Conservation (phyloP, 2,113 vertebrate species). For the Pipa parva region DNA sequence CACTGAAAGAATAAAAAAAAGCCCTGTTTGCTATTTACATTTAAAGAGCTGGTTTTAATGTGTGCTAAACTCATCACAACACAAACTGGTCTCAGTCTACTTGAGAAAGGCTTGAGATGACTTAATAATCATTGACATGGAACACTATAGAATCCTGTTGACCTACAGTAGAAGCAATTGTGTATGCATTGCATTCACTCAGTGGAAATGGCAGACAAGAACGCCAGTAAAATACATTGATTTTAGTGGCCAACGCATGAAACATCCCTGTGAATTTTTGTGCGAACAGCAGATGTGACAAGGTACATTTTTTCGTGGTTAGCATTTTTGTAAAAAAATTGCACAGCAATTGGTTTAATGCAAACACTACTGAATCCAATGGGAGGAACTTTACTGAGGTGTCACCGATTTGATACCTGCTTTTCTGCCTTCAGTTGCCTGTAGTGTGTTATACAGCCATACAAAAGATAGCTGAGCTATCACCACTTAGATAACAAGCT, state of each 20-base stretch:
- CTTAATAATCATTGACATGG: slow-evolving; percentile 44
- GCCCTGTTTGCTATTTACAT: slow-evolving; percentile 43
- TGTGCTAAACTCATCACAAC: slow-evolving; percentile 45
- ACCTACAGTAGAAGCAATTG: slow-evolving; percentile 47
- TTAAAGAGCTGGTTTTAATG: slow-evolving; percentile 38
- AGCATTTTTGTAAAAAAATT: too few relatives aligned
- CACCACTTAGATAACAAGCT: slow-evolving; percentile 22
- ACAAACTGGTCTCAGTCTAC: slow-evolving; percentile 24
- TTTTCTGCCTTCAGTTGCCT: too few relatives aligned
- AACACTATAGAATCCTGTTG: slow-evolving; percentile 27
- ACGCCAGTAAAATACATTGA: too few relatives aligned
- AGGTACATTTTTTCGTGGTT: too few relatives aligned
- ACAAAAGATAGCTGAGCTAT: slow-evolving; percentile 24
- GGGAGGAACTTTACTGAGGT: slow-evolving; percentile 10
- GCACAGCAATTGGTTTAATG: too few relatives aligned
- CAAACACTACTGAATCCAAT: too few relatives aligned
- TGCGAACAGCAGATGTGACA: too few relatives aligned
- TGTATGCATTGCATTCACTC: slow-evolving; percentile 11
- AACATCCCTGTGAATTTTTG: too few relatives aligned
- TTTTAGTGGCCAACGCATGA: too few relatives aligned
- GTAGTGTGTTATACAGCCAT: slow-evolving; percentile 21
- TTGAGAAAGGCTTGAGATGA: slow-evolving; percentile 45
- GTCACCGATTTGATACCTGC: too few relatives aligned
- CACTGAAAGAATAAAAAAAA: slow-evolving; percentile 29
- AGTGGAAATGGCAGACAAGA: too few relatives aligned